Evolutionary conservation across 2,888 invertebrate genomes (phyloP), one percentile per base, ranked within the genome.

Genomic region (Zhuqinia jingwanae): DNA sequence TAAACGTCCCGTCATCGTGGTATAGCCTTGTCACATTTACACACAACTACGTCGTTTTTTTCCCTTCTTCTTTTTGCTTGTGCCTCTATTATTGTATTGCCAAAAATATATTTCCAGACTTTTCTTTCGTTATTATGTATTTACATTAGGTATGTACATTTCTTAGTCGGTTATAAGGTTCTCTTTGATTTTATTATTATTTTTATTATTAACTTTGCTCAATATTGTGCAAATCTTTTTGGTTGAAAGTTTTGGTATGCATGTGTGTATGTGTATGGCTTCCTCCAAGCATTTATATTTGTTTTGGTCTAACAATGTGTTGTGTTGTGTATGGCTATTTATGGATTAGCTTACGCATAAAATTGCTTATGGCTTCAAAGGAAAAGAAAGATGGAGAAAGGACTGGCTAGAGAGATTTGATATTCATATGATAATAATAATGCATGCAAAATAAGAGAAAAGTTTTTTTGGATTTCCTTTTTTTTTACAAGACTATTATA

Each of bases 261-360:
- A n/a, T n/a, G n/a, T n/a, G n/a, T n/a, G n/a, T n/a, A n/a, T n/a
- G n/a, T n/a, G n/a, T 45, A 70, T 42, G 70, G 47, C 65, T 70
- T 70, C n/a, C 20, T 30, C 13, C 36, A 17, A n/a, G 36, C 30
- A 45, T 70, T n/a, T n/a, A 22, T 20, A 2, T 70, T 70, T 65
- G 45, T 6, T 25, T 0, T 20, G 11, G 25, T 3, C 11, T 22
- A n/a, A 58, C 58, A 25, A 22, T 58, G 25, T 58, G 58, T n/a
- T n/a, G n/a, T n/a, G n/a, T n/a, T n/a, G n/a, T n/a, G n/a, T n/a
- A n/a, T 58, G 58, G 58, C 58, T 25, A 58, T 58, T 58, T 58
- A 58, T 70, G 45, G 65, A 65, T 65, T 65, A 65, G 36, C 45
- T 20, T 45, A 70, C 22, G 42, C 70, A 70, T 47, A 65, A 36